A percentile compares a stretch with the other conserved stretches of the same genome.
Conservation (phyloP, 2,888 invertebrate genomes). For the Drosophila niveifrons region DNA sequence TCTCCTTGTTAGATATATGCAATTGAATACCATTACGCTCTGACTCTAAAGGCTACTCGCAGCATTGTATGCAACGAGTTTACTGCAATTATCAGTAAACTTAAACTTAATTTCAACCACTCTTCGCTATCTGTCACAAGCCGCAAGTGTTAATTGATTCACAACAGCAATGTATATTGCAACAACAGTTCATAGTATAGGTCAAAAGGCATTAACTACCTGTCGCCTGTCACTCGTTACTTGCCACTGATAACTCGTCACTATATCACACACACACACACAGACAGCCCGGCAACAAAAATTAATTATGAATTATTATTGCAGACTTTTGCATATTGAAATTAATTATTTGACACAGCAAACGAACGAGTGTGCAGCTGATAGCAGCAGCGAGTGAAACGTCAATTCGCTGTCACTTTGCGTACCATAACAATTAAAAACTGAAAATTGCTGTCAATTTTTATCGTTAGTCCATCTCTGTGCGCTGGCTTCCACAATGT, state of each 20-base stretch:
- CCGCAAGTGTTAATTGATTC: no score
- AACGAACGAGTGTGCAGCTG: conserved; percentile 9
- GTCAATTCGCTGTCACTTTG: conserved; percentile 39
- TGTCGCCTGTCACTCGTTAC: not conserved
- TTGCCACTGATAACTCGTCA: not conserved
- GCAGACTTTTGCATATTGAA: conserved; percentile 31
- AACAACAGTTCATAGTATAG: no score
- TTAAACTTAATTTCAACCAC: no score
- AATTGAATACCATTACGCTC: no score
- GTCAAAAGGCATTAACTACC: not conserved
- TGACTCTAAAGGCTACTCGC: no score
- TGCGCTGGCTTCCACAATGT: conserved; percentile 25
- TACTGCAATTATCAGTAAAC: no score
- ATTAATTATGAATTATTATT: not conserved
- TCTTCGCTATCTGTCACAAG: no score
- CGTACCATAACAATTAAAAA: conserved; percentile 50
- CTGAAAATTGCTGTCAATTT: conserved; percentile 68
- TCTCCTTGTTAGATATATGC: no score
- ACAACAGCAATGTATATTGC: no score
- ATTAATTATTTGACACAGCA: conserved; percentile 52
- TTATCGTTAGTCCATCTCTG: conserved; percentile 27
- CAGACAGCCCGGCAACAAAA: no score
- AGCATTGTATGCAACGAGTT: no score
- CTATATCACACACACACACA: not conserved
- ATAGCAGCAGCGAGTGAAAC: conserved; percentile 8